Percentiles rank a stretch among this genome's conserved stretches.
Conservation (phyloP, 2,797 vertebrate genomes). For the Manis javanica region DNA sequence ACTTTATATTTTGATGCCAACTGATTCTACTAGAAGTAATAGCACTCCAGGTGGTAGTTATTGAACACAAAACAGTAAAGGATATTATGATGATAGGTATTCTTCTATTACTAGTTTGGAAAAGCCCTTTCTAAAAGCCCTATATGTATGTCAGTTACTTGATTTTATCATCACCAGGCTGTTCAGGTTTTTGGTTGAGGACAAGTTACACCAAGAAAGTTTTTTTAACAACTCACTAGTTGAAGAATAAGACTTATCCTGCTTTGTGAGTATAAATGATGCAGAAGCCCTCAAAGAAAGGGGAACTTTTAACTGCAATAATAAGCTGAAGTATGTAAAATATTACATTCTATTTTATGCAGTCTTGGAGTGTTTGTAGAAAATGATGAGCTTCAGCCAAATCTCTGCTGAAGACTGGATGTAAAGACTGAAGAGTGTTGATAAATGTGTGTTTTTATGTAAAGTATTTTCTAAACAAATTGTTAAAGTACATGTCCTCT, state of each 20-base stretch:
- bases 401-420: slow-evolving; percentile 45
- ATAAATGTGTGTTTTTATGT: slow-evolving; percentile 66
- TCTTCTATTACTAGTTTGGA: neutral
- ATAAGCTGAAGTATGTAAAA: slow-evolving; percentile 32
- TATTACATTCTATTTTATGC: neutral
- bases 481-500: slow-evolving; percentile 56
- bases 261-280: neutral
- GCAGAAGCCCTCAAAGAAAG: slow-evolving; percentile 5
- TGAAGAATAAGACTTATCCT: slow-evolving; percentile 16
- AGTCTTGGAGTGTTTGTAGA: slow-evolving; percentile 18
- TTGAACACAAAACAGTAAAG: neutral
- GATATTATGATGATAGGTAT: neutral
- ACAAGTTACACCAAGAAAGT: slow-evolving; percentile 32
- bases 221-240: neutral
- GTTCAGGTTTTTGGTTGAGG: slow-evolving; percentile 3
- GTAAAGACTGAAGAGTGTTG: slow-evolving; percentile 19
- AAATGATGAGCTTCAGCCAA: slow-evolving; percentile 48
- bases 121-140: neutral
- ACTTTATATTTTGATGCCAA: slow-evolving; percentile 19
- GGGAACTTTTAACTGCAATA: slow-evolving; percentile 31
- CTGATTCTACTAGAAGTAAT: neutral
- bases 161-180: slow-evolving; percentile 6
- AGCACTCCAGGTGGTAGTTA: neutral
- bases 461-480: slow-evolving; percentile 67
- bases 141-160: neutral